These are phyloP conservation scores for Cricetomys ansorgei DNA, from an alignment of 2,113 vertebrate species.

Conservation along the genomic window DNA sequence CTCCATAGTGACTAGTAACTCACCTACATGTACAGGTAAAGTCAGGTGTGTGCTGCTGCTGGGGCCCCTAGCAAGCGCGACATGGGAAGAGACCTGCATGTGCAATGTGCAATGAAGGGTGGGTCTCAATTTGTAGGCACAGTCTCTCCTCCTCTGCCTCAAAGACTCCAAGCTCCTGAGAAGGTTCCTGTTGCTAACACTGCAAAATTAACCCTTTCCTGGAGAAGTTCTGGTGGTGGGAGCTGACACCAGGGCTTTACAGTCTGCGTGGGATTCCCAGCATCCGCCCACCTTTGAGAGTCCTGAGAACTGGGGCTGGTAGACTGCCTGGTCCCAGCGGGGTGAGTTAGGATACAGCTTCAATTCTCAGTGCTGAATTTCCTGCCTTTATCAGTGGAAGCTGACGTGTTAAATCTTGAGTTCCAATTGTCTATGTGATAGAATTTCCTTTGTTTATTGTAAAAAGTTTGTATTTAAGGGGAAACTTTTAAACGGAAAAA, in stretches of 20 bases:
- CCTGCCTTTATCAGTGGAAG: constrained; percentile 79
- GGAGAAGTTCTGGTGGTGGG: neutral
- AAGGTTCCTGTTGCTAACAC: neutral
- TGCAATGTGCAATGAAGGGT: rapidly evolving
- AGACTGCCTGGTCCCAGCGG: neutral
- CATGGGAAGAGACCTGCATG: rapidly evolving
- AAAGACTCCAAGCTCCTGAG: neutral
- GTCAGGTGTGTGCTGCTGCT: neutral
- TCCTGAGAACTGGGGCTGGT: neutral
- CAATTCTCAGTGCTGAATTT: constrained; percentile 56
- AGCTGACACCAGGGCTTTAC: neutral
- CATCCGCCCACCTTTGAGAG: neutral
- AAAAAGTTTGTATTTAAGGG: constrained; percentile 56
- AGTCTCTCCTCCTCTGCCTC: neutral
- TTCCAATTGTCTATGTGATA: constrained; percentile 34
- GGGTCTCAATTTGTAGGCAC: neutral
- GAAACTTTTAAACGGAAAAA: constrained; percentile 43
- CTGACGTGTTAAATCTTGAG: constrained; percentile 53
- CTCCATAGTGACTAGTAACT: neutral
- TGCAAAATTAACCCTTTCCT: neutral
- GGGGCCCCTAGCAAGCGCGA: neutral
- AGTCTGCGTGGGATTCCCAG: neutral
- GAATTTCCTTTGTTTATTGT: constrained; percentile 81
- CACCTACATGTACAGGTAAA: neutral
- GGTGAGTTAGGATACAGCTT: constrained; percentile 60